Evolutionary conservation across 2,888 invertebrate species (phyloP).

Genomic region (Proisotoma minuta): DNA sequence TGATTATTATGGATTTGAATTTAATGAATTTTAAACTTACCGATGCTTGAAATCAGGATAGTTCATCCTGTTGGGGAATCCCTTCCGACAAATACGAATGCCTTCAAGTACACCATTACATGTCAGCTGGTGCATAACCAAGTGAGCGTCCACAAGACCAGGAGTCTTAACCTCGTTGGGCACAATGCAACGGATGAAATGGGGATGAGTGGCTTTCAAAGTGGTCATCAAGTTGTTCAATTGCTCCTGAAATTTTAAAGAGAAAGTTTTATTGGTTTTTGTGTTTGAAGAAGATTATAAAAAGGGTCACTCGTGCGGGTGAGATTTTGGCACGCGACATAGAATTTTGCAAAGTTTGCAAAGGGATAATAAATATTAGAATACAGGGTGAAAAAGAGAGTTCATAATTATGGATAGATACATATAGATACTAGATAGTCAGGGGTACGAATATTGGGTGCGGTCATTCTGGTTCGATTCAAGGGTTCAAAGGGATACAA

Average conservation of each 20-base stretch:
- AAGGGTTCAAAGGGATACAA: background rate
- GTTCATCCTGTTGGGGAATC: constrained; percentile 99
- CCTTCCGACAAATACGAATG: constrained; percentile 99
- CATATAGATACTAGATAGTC: background rate
- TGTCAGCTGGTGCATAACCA: constrained; percentile 99
- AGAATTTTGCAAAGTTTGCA: no score
- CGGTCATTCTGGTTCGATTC: background rate
- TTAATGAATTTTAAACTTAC: constrained; percentile 55
- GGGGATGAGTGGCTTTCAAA: constrained; percentile 92
- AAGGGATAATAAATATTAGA: no score
- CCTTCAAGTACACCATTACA: constrained; percentile 99
- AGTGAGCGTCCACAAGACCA: constrained; percentile 90
- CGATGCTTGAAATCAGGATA: constrained; percentile 99
- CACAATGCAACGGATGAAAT: constrained; percentile 99
- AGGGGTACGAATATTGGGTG: background rate
- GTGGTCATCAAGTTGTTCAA: constrained; percentile 97
- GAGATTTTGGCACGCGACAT: no score
- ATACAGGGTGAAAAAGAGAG: background rate
- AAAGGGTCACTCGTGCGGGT: background rate
- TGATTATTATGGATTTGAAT: background rate
- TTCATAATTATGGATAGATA: no score
- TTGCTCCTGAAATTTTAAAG: constrained; percentile 66
- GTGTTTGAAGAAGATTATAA: background rate
- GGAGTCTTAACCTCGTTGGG: constrained; percentile 71
- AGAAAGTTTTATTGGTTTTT: background rate